Conservation (phyloP, 1,140 invertebrate genomes). For the Homalodisca vitripennis region DNA sequence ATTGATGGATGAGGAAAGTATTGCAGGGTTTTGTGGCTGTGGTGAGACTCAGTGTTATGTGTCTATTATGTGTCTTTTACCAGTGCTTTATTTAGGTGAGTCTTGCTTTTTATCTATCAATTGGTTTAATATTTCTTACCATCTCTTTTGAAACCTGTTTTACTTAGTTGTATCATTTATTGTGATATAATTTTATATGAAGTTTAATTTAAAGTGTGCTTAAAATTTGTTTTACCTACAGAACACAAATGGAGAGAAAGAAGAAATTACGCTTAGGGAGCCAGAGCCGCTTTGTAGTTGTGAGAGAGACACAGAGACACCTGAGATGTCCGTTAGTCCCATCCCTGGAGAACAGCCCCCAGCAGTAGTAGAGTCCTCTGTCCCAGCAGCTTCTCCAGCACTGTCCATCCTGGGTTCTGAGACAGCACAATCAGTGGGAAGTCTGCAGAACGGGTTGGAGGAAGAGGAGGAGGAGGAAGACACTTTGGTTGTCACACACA, state of each 20-base stretch:
- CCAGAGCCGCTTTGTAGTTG: constrained; percentile 30
- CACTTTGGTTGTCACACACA: constrained; percentile 35
- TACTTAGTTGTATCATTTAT: too few relatives aligned
- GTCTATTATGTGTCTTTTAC: too few relatives aligned
- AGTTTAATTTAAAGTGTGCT: too few relatives aligned
- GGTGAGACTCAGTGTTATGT: too few relatives aligned
- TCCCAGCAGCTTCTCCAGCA: neutral
- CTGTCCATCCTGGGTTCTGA: neutral
- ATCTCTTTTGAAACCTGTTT: too few relatives aligned
- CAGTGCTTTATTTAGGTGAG: too few relatives aligned
- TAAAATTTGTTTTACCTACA: neutral
- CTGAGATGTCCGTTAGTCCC: constrained; percentile 39
- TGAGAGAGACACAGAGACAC: constrained; percentile 18
- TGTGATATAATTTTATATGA: too few relatives aligned
- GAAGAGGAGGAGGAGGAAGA: constrained; percentile 36
- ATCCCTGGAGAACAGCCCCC: neutral
- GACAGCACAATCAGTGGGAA: neutral
- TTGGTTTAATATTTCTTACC: too few relatives aligned
- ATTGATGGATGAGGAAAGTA: too few relatives aligned
- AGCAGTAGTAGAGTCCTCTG: neutral
- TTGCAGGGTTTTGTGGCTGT: too few relatives aligned
- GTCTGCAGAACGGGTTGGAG: neutral
- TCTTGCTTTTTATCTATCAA: too few relatives aligned
- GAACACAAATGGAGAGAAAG: constrained; percentile 43
- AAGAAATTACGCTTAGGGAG: constrained; percentile 40